Evolutionary conservation across 2,888 invertebrate species (phyloP), one percentile per base, ranked within the genome.

Genomic region (Frankliniella intonsa): DNA sequence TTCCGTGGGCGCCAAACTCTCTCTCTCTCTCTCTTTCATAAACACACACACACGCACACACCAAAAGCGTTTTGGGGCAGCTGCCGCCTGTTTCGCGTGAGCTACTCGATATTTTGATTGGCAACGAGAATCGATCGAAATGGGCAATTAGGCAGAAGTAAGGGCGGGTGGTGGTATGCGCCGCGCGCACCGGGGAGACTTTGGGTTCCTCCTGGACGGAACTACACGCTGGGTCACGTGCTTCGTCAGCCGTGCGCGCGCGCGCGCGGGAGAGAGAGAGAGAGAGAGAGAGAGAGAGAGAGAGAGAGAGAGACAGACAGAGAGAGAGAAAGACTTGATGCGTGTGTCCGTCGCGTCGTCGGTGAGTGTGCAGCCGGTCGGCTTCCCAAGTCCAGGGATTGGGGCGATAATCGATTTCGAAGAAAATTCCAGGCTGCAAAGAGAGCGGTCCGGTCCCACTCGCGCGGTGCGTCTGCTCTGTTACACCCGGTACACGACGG

Each of bases 61-160:
- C 38, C 3, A 38, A 38, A 38, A 5, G 38, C 2, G 62, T 62
- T 62, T 62, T 62, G 62, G n/a, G 69, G 19, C 69, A 69, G 55
- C 22, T 25, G 69, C 55, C 55, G 22, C 69, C 69, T 22, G 25
- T 25, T 76, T 76, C 69, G 22, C 69, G 69, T 76, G 25, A 76
- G 69, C 69, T 76, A 76, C 69, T 76, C 69, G 69, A 76, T 76
- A 76, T 76, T 76, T 76, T 76, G 69, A 76, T 76, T 76, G 69
- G 69, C 69, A 12, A 38, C 38, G 38, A 22, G 69, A 76, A 76
- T 25, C 69, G 69, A 76, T 76, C 69, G 69, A 25, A 22, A 25
- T 38, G 22, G 69, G 69, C 69, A 76, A 76, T 76, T 76, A 76
- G 69, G 9, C 38, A 38, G 38, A 38, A 5, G 38, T 2, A 38